These are phyloP conservation scores for Periophthalmus magnuspinnatus DNA, from an alignment of 2,797 vertebrate species.

Conservation along the genomic window DNA sequence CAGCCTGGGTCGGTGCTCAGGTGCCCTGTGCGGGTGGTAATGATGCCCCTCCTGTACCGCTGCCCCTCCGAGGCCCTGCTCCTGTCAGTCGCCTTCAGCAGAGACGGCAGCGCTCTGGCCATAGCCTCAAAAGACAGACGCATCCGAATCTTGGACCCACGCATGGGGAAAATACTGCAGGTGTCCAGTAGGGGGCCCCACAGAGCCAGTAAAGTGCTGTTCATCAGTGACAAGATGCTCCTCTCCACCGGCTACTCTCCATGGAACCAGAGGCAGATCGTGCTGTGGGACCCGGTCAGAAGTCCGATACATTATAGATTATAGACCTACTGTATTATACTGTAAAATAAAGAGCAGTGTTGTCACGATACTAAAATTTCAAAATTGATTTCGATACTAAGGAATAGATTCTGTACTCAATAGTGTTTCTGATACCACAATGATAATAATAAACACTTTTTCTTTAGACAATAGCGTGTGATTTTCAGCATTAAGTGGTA, in stretches of 20 bases:
- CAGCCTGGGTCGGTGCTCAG: conserved; percentile 72
- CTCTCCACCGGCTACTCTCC: conserved; percentile 87
- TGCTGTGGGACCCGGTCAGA: conserved; percentile 89
- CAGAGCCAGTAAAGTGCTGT: conserved; percentile 86
- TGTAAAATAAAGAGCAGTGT: not conserved
- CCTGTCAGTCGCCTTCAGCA: conserved; percentile 91
- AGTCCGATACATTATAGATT: not conserved
- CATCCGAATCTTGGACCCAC: conserved; percentile 86
- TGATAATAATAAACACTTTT: no score
- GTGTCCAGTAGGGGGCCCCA: conserved; percentile 81
- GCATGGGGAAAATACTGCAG: conserved; percentile 79
- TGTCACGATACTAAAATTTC: no score
- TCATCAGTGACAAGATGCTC: conserved; percentile 85
- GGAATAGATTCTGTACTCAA: no score
- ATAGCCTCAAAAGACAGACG: conserved; percentile 88
- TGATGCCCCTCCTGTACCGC: conserved; percentile 50
- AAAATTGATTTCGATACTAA: no score
- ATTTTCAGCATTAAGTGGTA: no score
- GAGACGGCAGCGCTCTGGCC: conserved; percentile 86
- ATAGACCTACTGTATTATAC: no score
- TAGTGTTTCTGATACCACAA: no score
- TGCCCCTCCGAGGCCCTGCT: conserved; percentile 78
- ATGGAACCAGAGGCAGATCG: conserved; percentile 93
- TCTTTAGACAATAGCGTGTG: no score
- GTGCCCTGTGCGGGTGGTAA: conserved; percentile 80